Base-by-base conservation (phyloP, 2,113 vertebrate genomes). In the Triplophysa siluroides region DNA sequence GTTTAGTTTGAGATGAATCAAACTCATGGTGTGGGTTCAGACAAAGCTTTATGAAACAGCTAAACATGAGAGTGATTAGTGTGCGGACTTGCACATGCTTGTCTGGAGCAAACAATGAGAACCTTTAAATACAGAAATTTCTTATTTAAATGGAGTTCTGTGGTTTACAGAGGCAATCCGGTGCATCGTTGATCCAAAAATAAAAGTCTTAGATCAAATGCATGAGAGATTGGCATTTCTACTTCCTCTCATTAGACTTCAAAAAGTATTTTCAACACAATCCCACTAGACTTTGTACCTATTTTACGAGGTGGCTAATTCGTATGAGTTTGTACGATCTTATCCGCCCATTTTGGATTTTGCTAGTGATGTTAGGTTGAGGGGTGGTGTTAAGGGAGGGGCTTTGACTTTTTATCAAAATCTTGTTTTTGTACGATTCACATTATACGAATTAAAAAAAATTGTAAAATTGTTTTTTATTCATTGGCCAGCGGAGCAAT, bases 51-150 rank as follows among this genome's bases (percentile, higher is more conserved):
- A 10, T 41, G 38, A 68, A 81, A 75, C 38, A 21, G 26, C 41
- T 4, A 64, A 76, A 71, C 21, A 29, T 47, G 8, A 67, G 29
- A 58, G 83, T 18, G 83, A 84, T 84, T 78, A 84, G 79, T 79
- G 24, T 24, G 6, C 45, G 63, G 60, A 29, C 61, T 26, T 66
- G 70, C 69, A 52, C 75, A 50, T 41, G 64, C 72, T 60, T 72
- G 76, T 78, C 79, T 84, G 76, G 70, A 50, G 67, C 54, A 64
- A 84, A 84, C 79, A 84, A 84, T 78, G 56, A 75, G 76, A 75
- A 72, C 75, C 45, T 84, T 81, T 77, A 65, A 65, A 77, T 65
- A 10, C 43, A 38, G 65, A 18, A n/a, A 76, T 62, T 76, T 56
- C 8, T 23, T 11, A 21, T 83, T 64, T 18, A 41, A 10, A 38